These are phyloP conservation scores for Riparia riparia DNA, from an alignment of 2,113 vertebrate genomes.

Conservation along the genomic window DNA sequence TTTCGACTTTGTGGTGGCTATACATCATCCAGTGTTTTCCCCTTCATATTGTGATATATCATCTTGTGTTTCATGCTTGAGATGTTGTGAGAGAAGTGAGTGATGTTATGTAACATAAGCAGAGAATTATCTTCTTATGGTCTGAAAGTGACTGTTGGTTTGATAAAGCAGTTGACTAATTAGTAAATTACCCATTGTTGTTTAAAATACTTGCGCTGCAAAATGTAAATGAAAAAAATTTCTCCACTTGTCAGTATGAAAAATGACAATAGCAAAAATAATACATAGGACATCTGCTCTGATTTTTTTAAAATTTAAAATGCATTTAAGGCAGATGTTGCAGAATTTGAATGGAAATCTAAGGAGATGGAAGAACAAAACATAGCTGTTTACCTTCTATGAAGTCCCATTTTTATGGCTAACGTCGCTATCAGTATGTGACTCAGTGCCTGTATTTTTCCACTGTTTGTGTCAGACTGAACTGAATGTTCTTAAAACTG, in stretches of 20 bases:
- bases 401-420: slow-evolving; percentile 35
- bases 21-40: slow-evolving; percentile 42
- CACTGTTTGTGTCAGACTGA: background rate
- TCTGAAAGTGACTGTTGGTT: slow-evolving; percentile 65
- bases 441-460: slow-evolving; percentile 48
- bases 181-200: slow-evolving; percentile 80
- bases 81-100: slow-evolving; percentile 43
- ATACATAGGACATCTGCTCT: slow-evolving; percentile 89
- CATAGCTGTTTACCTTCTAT: slow-evolving; percentile 36
- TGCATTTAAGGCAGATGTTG: slow-evolving; percentile 81
- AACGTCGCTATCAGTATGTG: background rate
- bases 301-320: slow-evolving; percentile 62
- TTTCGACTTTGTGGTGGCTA: background rate
- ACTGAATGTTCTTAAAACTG: slow-evolving; percentile 5
- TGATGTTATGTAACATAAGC: slow-evolving; percentile 66
- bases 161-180: slow-evolving; percentile 77
- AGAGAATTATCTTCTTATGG: slow-evolving; percentile 44
- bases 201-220: slow-evolving; percentile 86
- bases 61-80: slow-evolving; percentile 28
- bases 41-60: slow-evolving; percentile 41
- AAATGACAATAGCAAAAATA: slow-evolving; percentile 85
- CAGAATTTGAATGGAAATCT: slow-evolving; percentile 47
- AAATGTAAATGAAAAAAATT: slow-evolving; percentile 83
- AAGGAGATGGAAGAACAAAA: slow-evolving; percentile 47
- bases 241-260: slow-evolving; percentile 84